A percentile compares a stretch with the other conserved stretches of the same genome.
phyloP scores from a whole-genome alignment of 2,888 invertebrate species.

The Mesodorylaimus sp. region DNA sequence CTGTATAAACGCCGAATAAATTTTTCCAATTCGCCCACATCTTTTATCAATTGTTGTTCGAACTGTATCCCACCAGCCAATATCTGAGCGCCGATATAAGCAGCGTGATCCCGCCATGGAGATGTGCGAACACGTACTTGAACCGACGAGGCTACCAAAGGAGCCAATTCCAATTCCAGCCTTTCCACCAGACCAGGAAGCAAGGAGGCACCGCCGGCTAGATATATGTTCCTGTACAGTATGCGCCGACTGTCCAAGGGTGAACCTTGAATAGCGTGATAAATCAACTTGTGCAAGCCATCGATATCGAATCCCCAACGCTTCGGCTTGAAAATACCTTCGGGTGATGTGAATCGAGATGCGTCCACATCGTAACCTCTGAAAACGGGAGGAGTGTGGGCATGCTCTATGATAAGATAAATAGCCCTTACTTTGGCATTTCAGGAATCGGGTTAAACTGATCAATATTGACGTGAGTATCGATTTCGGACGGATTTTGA shows the following conservation, averaged over 20 bases:
- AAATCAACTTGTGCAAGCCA: constrained; percentile 40
- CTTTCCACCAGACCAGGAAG: constrained; percentile 41
- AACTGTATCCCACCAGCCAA: constrained; percentile 35
- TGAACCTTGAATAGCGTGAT: constrained; percentile 40
- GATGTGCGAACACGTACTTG: constrained; percentile 38
- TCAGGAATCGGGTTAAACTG: constrained; percentile 20
- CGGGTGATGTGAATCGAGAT: constrained; percentile 35
- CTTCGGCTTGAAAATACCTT: constrained; percentile 41
- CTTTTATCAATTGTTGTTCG: constrained; percentile 23
- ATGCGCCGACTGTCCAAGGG: constrained; percentile 41
- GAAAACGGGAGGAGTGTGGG: constrained; percentile 3
- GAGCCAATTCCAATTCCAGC: constrained; percentile 39
- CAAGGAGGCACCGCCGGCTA: constrained; percentile 41
- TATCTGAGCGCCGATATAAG: constrained; percentile 42
- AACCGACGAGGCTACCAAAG: constrained; percentile 38
- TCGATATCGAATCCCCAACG: constrained; percentile 42
- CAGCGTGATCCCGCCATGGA: constrained; percentile 42
- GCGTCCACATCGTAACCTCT: constrained; percentile 32
- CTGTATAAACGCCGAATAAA: background rate
- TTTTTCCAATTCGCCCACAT: background rate
- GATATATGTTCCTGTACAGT: constrained; percentile 36
- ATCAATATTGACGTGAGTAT: constrained; percentile 16
- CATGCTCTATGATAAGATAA: background rate
- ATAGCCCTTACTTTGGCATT: constrained; percentile 11
- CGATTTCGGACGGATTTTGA: constrained; percentile 27